These are phyloP conservation scores for Nebria salina DNA, from an alignment of 2,888 invertebrate species.

Conservation along the genomic window DNA sequence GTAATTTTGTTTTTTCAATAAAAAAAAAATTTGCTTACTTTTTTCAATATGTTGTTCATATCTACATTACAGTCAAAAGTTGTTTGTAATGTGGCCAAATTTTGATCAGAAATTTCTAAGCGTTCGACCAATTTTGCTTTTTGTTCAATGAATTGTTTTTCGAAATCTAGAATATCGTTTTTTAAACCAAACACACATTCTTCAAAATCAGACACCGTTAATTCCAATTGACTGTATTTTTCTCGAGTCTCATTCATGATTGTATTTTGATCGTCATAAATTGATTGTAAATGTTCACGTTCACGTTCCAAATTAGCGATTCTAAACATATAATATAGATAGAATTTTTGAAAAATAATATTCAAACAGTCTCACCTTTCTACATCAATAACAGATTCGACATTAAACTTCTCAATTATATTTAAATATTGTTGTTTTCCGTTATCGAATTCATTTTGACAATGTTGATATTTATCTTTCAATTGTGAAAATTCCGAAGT, in stretches of 20 bases:
- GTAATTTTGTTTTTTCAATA: background rate
- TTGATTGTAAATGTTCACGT: background rate
- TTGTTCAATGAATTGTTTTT: background rate
- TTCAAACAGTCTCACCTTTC: background rate
- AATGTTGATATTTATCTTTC: background rate
- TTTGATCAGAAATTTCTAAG: background rate
- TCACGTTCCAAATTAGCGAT: background rate
- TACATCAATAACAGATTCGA: background rate
- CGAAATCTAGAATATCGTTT: background rate
- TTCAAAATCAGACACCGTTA: background rate
- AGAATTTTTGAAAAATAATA: background rate
- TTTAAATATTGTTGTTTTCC: background rate
- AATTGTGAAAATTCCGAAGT: background rate
- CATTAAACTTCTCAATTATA: background rate
- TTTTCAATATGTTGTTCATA: background rate
- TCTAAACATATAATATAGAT: background rate
- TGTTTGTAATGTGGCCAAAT: background rate
- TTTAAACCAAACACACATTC: background rate
- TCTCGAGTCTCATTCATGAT: background rate
- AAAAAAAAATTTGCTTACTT: background rate
- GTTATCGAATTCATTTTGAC: background rate
- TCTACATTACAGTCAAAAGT: background rate
- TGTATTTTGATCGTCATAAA: background rate
- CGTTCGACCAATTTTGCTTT: background rate
- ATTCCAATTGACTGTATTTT: background rate